Percentiles rank a stretch among this genome's conserved stretches.
These are phyloP conservation scores for Babyrousa celebensis DNA, from an alignment of 2,797 vertebrate species.

Conservation along the genomic window DNA sequence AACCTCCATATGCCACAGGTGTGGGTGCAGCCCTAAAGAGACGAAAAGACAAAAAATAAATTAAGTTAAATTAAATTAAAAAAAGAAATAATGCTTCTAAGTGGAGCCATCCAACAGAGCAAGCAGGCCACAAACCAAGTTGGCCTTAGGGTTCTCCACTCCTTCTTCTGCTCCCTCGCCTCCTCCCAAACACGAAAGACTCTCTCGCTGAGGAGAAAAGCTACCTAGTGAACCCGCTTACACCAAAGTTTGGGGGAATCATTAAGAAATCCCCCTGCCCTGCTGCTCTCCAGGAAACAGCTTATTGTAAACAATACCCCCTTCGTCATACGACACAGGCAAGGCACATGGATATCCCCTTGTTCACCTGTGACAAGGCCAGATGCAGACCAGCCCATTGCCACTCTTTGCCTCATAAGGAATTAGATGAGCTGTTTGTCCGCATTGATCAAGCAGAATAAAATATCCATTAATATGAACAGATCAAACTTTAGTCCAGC, in stretches of 20 bases:
- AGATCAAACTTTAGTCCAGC: constrained; percentile 11
- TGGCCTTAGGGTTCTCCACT: background rate
- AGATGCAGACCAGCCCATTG: background rate
- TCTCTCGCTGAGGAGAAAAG: background rate
- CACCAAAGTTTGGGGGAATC: background rate
- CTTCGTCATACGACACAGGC: background rate
- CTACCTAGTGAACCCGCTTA: background rate
- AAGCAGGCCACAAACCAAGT: background rate
- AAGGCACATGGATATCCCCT: background rate
- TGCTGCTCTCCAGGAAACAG: background rate
- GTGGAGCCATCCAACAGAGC: background rate
- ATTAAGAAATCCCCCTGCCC: background rate
- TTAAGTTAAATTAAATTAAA: too few relatives aligned
- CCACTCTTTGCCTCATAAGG: background rate
- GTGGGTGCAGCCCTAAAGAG: too few relatives aligned
- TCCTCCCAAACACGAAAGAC: background rate
- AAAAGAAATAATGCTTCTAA: background rate
- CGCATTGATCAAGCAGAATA: background rate
- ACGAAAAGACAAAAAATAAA: too few relatives aligned
- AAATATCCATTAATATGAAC: background rate
- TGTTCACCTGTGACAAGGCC: background rate
- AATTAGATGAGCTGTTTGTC: background rate
- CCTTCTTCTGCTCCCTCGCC: background rate
- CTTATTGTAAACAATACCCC: background rate
- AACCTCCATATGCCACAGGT: too few relatives aligned